Evolutionary conservation across 2,113 vertebrate genomes (phyloP).

Genomic region (Xerus inauris): DNA sequence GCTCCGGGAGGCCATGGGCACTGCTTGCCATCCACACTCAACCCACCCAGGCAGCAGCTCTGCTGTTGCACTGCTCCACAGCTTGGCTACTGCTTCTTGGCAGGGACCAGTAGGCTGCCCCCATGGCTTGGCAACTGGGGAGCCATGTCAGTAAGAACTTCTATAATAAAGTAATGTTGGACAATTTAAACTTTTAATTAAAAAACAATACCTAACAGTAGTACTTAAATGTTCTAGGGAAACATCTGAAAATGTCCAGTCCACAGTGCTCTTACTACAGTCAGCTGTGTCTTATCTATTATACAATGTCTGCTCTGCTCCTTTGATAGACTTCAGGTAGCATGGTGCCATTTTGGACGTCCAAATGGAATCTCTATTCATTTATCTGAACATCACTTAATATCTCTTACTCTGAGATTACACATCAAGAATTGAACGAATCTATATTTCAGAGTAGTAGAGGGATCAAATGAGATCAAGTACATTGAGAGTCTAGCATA

Average conservation of each 20-base stretch:
- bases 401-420: not conserved
- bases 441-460: not conserved
- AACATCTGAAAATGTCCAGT: constrained; percentile 30
- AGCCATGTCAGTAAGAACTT: not conserved
- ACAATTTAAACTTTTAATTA: constrained; percentile 12
- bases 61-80: too few species aligned
- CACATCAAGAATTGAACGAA: constrained; percentile 17
- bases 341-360: not conserved
- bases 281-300: not conserved
- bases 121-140: too few species aligned
- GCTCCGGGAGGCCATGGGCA: too few species aligned
- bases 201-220: constrained; percentile 38
- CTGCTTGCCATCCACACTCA: too few species aligned
- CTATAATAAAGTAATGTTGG: constrained; percentile 16
- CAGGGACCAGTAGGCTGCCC: too few species aligned
- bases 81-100: too few species aligned
- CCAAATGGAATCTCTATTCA: not conserved
- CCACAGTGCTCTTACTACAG: not conserved
- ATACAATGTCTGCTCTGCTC: not conserved
- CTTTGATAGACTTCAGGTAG: not conserved
- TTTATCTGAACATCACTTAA: not conserved
- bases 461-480: not conserved
- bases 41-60: too few species aligned
- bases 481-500: not conserved
- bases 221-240: not conserved